A percentile compares a stretch with the other conserved stretches of the same genome.
Evolutionary conservation across 2,888 invertebrate species (phyloP).

Genomic region (Papilio gigon): DNA sequence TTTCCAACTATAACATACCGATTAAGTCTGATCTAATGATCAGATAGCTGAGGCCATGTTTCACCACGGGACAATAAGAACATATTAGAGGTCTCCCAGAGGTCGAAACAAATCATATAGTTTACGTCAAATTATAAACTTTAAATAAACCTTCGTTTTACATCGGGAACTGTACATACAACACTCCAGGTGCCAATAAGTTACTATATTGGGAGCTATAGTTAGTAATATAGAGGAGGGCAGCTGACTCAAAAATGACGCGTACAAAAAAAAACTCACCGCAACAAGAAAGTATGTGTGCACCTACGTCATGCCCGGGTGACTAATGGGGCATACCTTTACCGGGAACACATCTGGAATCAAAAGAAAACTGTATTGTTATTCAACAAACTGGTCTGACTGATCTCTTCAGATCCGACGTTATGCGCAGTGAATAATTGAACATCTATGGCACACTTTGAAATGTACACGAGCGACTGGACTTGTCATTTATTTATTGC

Average conservation of each 20-base stretch:
- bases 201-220: too few relatives aligned
- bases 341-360: constrained; percentile 69
- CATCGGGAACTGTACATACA: background rate
- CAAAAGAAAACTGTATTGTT: constrained; percentile 46
- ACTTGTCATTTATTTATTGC: constrained; percentile 15
- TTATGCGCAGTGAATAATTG: constrained; percentile 27
- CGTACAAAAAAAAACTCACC: constrained; percentile 43
- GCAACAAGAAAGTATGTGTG: constrained; percentile 43
- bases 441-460: constrained; percentile 9
- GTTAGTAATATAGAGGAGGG: too few relatives aligned
- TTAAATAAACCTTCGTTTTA: too few relatives aligned
- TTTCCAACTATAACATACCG: background rate
- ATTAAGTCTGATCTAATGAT: background rate
- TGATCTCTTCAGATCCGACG: constrained; percentile 29
- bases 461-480: background rate
- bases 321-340: constrained; percentile 55
- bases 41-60: background rate
- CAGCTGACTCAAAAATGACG: constrained; percentile 4
- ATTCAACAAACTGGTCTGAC: constrained; percentile 27
- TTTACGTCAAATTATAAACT: too few relatives aligned
- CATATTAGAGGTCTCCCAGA: too few relatives aligned
- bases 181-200: background rate
- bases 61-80: too few relatives aligned
- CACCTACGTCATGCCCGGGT: constrained; percentile 59
- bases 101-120: too few relatives aligned